These are phyloP conservation scores for Teleogryllus oceanicus DNA, from an alignment of 2,888 invertebrate species.

Conservation along the genomic window DNA sequence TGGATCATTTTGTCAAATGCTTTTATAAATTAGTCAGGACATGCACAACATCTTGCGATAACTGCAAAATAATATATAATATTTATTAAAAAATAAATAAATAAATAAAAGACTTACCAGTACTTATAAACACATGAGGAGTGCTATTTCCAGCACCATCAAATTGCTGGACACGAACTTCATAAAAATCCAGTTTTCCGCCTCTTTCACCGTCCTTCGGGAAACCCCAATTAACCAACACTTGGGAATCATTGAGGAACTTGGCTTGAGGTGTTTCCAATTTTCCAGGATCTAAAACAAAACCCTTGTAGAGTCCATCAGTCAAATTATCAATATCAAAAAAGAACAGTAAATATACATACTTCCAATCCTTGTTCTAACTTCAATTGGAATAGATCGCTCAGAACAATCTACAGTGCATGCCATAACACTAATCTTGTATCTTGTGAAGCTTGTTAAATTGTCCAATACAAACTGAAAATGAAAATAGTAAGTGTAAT, in stretches of 20 bases:
- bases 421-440: conserved; percentile 66
- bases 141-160: conserved; percentile 39
- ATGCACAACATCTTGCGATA: background rate
- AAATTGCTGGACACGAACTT: conserved; percentile 48
- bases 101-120: conserved; percentile 38
- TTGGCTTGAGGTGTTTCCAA: conserved; percentile 46
- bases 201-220: conserved; percentile 50
- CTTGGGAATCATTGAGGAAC: conserved; percentile 50
- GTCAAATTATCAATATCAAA: too few relatives aligned
- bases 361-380: conserved; percentile 61
- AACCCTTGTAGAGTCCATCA: too few relatives aligned
- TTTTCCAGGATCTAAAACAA: conserved; percentile 40
- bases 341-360: conserved; percentile 44
- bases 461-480: conserved; percentile 40
- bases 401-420: conserved; percentile 68
- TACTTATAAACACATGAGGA: conserved; percentile 39
- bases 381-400: conserved; percentile 51
- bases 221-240: conserved; percentile 52
- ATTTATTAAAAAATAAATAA: background rate
- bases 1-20: too few relatives aligned
- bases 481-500: conserved; percentile 22
- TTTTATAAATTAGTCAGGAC: too few relatives aligned
- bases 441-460: conserved; percentile 62
- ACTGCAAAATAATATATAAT: background rate
- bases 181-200: conserved; percentile 57